A percentile compares a stretch with the other conserved stretches of the same genome.
Conservation (phyloP, 2,888 invertebrate species). For the Invenusta paracnida region DNA sequence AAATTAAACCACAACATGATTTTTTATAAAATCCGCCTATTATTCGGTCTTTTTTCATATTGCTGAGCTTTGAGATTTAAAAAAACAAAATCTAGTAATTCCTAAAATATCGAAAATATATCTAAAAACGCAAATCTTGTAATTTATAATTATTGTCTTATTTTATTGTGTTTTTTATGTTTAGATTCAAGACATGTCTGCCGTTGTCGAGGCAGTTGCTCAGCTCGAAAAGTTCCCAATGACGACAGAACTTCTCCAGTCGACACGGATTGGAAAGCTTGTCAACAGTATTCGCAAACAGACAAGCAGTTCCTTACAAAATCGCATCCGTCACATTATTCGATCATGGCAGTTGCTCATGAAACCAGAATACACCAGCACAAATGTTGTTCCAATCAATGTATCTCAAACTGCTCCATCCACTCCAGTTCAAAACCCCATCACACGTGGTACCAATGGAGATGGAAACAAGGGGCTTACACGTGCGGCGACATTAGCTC, state of each 20-base stretch:
- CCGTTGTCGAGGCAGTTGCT: not conserved
- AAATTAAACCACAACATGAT: too few relatives aligned
- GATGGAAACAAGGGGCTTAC: not conserved
- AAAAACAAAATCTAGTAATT: too few relatives aligned
- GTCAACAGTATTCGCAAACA: not conserved
- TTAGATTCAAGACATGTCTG: not conserved
- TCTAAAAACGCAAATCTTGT: too few relatives aligned
- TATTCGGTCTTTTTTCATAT: too few relatives aligned
- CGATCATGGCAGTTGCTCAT: not conserved
- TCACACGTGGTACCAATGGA: not conserved
- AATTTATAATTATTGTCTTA: too few relatives aligned
- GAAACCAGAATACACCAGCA: not conserved
- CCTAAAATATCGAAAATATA: too few relatives aligned
- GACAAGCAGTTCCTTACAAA: not conserved
- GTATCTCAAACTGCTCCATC: not conserved
- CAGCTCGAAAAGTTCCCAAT: not conserved
- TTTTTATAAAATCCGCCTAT: too few relatives aligned
- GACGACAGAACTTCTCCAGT: slow-evolving; percentile 12
- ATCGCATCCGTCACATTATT: not conserved
- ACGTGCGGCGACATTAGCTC: not conserved
- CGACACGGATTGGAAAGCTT: slow-evolving; percentile 1
- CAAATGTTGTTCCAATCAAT: not conserved
- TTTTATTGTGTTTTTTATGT: not conserved
- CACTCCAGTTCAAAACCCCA: not conserved
- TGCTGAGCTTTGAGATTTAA: too few relatives aligned